A percentile compares a stretch with the other conserved stretches of the same genome.
Conservation (phyloP, 2,113 vertebrate genomes). For the Labeo catla region DNA sequence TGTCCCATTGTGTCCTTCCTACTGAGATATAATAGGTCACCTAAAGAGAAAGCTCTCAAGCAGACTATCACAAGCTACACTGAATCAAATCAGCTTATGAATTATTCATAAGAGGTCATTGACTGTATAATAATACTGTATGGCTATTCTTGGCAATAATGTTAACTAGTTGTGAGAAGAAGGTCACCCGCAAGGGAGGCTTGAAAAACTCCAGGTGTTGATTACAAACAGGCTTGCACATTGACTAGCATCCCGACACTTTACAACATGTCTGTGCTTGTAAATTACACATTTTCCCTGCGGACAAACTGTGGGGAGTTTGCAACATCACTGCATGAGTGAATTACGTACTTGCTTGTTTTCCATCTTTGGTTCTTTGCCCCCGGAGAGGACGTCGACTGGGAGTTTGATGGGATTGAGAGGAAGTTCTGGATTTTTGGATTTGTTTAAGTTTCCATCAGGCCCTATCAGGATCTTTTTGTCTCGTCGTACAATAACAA, state of each 20-base stretch:
- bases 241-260: not conserved
- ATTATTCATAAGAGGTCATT: constrained; percentile 63
- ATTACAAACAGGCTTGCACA: constrained; percentile 21
- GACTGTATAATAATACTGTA: constrained; percentile 46
- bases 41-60: constrained; percentile 7
- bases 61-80: constrained; percentile 16
- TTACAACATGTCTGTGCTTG: constrained; percentile 36
- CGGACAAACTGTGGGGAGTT: constrained; percentile 31
- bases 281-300: constrained; percentile 41
- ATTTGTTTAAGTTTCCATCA: constrained; percentile 38
- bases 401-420: constrained; percentile 10
- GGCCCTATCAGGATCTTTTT: constrained; percentile 33
- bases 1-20: constrained; percentile 32
- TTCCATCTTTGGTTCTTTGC: not conserved
- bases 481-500: constrained; percentile 19
- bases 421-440: constrained; percentile 47
- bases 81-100: constrained; percentile 41
- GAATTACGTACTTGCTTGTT: constrained; percentile 30
- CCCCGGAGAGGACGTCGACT: constrained; percentile 7
- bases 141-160: constrained; percentile 1
- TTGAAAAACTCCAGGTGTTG: constrained; percentile 29
- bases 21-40: constrained; percentile 21
- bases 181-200: constrained; percentile 5
- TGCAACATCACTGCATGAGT: constrained; percentile 16
- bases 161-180: not conserved